phyloP scores from a whole-genome alignment of 1,140 invertebrate genomes.

The Aphidius ervi region DNA sequence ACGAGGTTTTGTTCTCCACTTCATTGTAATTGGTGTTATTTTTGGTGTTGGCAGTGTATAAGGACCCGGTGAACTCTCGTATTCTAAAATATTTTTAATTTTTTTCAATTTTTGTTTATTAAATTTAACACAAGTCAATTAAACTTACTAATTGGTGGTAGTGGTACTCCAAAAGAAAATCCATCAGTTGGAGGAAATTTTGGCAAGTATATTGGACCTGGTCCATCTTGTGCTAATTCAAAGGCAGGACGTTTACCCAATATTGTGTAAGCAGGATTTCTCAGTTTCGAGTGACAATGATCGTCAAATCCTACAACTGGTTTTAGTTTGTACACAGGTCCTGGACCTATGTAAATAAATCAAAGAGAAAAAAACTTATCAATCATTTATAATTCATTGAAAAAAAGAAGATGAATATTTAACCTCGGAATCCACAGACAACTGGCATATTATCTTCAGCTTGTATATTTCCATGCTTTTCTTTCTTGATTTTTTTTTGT shows the following conservation, averaged over 20 bases:
- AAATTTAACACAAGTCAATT: too few species aligned
- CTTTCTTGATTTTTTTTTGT: neutral
- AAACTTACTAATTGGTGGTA: neutral
- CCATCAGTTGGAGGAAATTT: slow-evolving; percentile 21
- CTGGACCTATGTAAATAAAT: slow-evolving; percentile 34
- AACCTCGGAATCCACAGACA: slow-evolving; percentile 22
- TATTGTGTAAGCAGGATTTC: slow-evolving; percentile 43
- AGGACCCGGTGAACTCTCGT: slow-evolving; percentile 29
- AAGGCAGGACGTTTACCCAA: slow-evolving; percentile 7
- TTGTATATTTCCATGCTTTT: slow-evolving; percentile 7
- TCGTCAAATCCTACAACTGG: slow-evolving; percentile 37
- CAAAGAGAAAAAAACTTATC: neutral
- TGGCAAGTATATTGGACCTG: slow-evolving; percentile 40
- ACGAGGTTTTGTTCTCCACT: slow-evolving; percentile 25
- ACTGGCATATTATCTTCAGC: slow-evolving; percentile 4
- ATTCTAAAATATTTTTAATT: slow-evolving; percentile 7
- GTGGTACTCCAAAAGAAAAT: slow-evolving; percentile 30
- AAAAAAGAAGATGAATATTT: slow-evolving; percentile 1
- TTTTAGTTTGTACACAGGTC: slow-evolving; percentile 41
- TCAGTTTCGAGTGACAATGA: slow-evolving; percentile 39
- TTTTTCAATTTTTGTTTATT: neutral
- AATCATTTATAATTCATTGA: slow-evolving; percentile 3
- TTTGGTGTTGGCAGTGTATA: slow-evolving; percentile 26
- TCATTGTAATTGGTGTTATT: slow-evolving; percentile 27
- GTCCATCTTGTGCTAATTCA: slow-evolving; percentile 17